phyloP scores from a whole-genome alignment of 2,797 vertebrate species.

The Mionectes olivaceus region DNA sequence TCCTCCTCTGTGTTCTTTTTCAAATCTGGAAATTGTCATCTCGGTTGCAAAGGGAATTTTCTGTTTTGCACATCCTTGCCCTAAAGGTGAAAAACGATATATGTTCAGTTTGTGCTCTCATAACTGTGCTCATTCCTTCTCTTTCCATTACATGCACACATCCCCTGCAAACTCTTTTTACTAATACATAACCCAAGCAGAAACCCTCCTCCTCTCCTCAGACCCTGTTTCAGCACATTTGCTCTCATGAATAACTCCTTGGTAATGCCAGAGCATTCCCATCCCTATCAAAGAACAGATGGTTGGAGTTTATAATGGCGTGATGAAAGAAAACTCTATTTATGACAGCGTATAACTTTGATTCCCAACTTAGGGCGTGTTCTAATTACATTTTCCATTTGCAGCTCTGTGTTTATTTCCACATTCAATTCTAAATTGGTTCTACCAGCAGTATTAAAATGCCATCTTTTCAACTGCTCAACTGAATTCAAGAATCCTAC shows the following conservation, averaged over 20 bases:
- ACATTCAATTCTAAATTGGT: not conserved
- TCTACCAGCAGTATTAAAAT: not conserved
- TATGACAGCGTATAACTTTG: not conserved
- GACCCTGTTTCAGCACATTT: not conserved
- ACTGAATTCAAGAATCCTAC: not conserved
- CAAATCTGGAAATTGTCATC: not conserved
- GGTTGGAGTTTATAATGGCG: not conserved
- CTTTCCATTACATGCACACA: not conserved
- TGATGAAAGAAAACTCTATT: not conserved
- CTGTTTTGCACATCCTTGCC: not conserved
- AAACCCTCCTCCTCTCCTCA: not conserved
- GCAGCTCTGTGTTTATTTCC: not conserved
- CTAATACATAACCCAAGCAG: not conserved
- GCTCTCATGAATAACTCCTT: not conserved
- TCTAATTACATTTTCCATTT: not conserved
- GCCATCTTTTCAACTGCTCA: not conserved
- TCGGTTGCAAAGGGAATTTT: not conserved
- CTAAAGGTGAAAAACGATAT: accelerated
- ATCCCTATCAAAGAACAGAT: not conserved
- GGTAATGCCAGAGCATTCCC: not conserved
- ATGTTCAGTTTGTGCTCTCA: not conserved
- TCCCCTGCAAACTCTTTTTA: not conserved
- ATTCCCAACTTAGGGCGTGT: not conserved
- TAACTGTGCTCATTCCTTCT: not conserved
- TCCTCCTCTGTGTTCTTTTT: not conserved